Evolutionary conservation across 2,888 invertebrate genomes (phyloP).

Genomic region (Hypomecis punctinalis): DNA sequence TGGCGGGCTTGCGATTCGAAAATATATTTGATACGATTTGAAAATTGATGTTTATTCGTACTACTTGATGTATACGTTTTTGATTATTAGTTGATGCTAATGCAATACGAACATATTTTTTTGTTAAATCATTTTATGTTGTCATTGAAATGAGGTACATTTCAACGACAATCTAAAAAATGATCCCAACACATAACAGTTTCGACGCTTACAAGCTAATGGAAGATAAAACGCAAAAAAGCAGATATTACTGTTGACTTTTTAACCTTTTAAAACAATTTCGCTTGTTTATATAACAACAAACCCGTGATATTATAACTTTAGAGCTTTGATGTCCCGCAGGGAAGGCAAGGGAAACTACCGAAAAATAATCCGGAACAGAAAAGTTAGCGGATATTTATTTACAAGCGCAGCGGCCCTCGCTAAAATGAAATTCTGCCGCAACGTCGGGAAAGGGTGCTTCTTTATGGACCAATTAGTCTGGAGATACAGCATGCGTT

Average conservation of each 20-base stretch:
- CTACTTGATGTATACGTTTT: no score
- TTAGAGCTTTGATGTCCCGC: slow-evolving; percentile 13
- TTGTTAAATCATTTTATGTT: no score
- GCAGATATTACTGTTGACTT: background rate
- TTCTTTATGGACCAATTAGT: slow-evolving; percentile 73
- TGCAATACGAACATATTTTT: no score
- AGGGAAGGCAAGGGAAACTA: slow-evolving; percentile 17
- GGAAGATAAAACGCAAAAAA: background rate
- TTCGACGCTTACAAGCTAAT: background rate
- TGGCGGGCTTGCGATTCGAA: no score
- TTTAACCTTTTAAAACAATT: background rate
- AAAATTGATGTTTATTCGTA: no score
- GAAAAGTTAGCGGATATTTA: slow-evolving; percentile 27
- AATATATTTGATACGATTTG: no score
- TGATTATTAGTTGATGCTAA: no score
- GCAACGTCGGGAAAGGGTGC: slow-evolving; percentile 52
- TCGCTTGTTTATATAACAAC: slow-evolving; percentile 8
- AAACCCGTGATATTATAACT: slow-evolving; percentile 11
- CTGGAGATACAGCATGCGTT: slow-evolving; percentile 65
- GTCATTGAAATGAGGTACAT: no score
- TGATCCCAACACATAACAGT: background rate
- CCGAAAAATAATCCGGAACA: slow-evolving; percentile 22
- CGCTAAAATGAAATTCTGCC: slow-evolving; percentile 58
- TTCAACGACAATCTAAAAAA: no score
- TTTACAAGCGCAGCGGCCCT: slow-evolving; percentile 37